phyloP scores from a whole-genome alignment of 1,140 invertebrate species.

The Bradynema listronoti region DNA sequence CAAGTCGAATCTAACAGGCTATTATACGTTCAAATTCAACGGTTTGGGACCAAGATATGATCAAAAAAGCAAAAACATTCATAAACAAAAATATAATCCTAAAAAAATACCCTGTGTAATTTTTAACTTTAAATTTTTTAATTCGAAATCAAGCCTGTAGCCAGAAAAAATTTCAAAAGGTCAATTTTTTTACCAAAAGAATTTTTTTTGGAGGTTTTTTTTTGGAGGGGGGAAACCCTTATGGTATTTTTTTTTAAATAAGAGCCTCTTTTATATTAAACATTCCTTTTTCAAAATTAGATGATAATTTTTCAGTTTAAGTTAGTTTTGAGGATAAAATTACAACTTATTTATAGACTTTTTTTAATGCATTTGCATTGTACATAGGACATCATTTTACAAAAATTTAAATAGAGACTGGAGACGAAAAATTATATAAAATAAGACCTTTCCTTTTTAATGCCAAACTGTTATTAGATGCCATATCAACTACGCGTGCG shows the following conservation, averaged over 20 bases:
- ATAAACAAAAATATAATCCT: too few species aligned
- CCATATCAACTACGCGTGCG: slow-evolving; percentile 28
- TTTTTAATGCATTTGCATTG: slow-evolving; percentile 9
- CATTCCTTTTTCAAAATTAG: slow-evolving; percentile 2
- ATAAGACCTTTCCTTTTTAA: not conserved
- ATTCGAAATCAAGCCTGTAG: too few species aligned
- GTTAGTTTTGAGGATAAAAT: not conserved
- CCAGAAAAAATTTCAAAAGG: too few species aligned
- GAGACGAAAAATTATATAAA: slow-evolving; percentile 8
- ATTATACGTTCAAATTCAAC: not conserved
- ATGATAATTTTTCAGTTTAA: slow-evolving; percentile 5
- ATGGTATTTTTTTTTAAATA: too few species aligned
- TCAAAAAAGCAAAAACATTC: too few species aligned
- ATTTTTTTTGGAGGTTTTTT: too few species aligned
- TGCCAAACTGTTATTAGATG: slow-evolving; percentile 14
- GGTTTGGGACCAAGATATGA: too few species aligned
- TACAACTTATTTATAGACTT: not conserved
- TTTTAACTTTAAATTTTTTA: too few species aligned
- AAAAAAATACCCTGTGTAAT: too few species aligned
- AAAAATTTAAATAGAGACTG: slow-evolving; percentile 9
- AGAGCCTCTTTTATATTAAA: too few species aligned
- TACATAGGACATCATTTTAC: not conserved
- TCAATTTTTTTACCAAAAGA: too few species aligned
- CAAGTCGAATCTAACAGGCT: not conserved
- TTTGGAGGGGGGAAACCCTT: too few species aligned